Evolutionary conservation across 1,140 invertebrate genomes (phyloP), one percentile per base, ranked within the genome.

Genomic region (Himalopsyche phryganea): DNA sequence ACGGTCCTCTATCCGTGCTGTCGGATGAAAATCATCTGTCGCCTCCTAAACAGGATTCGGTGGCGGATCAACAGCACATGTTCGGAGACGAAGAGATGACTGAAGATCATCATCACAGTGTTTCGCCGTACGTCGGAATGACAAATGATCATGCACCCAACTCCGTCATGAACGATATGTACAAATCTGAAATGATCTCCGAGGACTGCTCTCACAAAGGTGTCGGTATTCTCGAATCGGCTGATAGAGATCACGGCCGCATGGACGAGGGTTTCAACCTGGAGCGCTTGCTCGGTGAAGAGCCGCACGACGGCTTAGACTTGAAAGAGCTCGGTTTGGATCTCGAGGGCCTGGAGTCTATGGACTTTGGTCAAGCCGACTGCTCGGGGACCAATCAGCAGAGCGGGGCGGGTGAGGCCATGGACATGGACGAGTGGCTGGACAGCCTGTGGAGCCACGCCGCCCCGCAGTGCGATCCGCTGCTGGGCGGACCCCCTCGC

Each of bases 381-480:
- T 53, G 58, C 20, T 47, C 50, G 1, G 48, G 19, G 14, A 33
- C 49, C 11, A 48, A 38, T 44, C 58, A 59, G 7, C 23, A 42
- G 13, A 70, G 74, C 66, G 68, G 68, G 41, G 69, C 72, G 4
- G 47, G 53, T 52, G 73, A 74, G 40, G 74, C 70, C 45, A 71
- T 75, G 73, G 69, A 73, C 52, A 69, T 71, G 55, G 73, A 75
- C 60, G 67, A 74, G 15, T 65, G 70, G 73, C 32, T 74, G 69
- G 6, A 78, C 72, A 66, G 56, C 70, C 51, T 77, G 73, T 66
- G 70, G 73, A 40, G 71, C 68, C 45, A 73, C 68, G 10, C 73
- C 59, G 65, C 71, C 61, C 70, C 71, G 28, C 75, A 71, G 61
- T 75, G 72, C 60, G 76, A 78, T 64, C 76, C 76, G 35, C 67